These are phyloP conservation scores for Corapipo altera DNA, from an alignment of 2,113 vertebrate species.

Conservation along the genomic window DNA sequence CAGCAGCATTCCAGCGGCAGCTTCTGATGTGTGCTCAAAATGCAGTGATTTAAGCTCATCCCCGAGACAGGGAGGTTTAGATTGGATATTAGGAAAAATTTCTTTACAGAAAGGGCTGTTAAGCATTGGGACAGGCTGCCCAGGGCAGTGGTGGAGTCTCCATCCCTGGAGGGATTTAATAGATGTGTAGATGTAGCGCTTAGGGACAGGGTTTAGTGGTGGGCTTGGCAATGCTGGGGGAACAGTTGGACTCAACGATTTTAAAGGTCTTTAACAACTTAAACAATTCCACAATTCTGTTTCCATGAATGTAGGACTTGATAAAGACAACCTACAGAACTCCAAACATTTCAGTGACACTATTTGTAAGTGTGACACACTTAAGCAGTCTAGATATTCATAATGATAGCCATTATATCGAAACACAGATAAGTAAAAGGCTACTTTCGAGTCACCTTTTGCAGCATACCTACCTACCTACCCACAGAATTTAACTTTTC, in stretches of 20 bases:
- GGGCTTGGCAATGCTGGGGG: background rate
- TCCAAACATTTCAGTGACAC: background rate
- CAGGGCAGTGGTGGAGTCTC: background rate
- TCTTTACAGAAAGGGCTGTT: background rate
- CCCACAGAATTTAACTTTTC: background rate
- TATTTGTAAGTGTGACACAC: background rate
- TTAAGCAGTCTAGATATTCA: background rate
- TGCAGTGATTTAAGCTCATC: background rate
- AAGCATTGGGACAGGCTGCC: background rate
- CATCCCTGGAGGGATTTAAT: background rate
- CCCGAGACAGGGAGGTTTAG: background rate
- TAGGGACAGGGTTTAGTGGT: background rate
- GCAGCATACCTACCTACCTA: background rate
- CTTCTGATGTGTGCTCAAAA: background rate
- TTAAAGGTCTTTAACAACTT: background rate
- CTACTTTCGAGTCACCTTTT: background rate
- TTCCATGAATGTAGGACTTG: background rate
- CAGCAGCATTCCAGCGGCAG: background rate
- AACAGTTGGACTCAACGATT: accelerated
- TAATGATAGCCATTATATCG: accelerated
- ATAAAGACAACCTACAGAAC: background rate
- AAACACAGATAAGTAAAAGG: background rate
- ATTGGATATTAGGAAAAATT: background rate
- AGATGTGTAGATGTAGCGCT: accelerated
- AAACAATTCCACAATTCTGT: background rate